Conservation (phyloP, 1,140 invertebrate species). For the Ditylenchus dipsaci region DNA sequence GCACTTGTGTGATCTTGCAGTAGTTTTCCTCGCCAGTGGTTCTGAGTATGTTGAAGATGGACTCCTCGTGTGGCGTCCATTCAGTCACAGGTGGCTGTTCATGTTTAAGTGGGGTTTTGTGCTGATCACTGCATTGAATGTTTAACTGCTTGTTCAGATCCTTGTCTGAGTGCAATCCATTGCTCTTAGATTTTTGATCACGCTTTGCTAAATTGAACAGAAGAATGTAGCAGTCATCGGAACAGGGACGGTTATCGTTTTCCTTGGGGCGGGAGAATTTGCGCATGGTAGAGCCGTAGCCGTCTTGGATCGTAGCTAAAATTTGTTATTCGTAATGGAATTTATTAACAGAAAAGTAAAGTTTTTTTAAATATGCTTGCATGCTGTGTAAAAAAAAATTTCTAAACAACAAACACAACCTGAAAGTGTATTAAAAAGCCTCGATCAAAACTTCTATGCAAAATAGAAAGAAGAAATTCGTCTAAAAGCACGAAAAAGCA, state of each 20-base stretch:
- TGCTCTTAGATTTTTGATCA: neutral
- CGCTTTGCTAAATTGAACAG: neutral
- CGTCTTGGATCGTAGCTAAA: constrained; percentile 20
- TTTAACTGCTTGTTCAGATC: neutral
- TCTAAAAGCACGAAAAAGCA: too few species aligned
- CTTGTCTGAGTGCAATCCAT: neutral
- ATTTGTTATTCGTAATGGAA: too few species aligned
- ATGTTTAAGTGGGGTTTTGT: too few species aligned
- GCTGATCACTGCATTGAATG: neutral
- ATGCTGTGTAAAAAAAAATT: too few species aligned
- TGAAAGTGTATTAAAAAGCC: too few species aligned
- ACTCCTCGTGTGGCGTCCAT: constrained; percentile 40
- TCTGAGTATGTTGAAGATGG: constrained; percentile 32
- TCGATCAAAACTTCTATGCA: too few species aligned
- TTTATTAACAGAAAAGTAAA: too few species aligned
- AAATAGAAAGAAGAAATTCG: too few species aligned
- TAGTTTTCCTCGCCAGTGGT: constrained; percentile 27
- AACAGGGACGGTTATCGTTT: constrained; percentile 18
- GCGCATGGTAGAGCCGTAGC: constrained; percentile 17
- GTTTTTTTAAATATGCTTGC: too few species aligned
- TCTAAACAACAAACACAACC: too few species aligned
- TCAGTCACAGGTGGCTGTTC: constrained; percentile 2
- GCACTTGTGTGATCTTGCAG: constrained; percentile 31
- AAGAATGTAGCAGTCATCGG: constrained; percentile 22
- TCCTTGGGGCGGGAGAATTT: constrained; percentile 19